Percentiles rank a stretch among this genome's conserved stretches.
Evolutionary conservation across 2,888 invertebrate genomes (phyloP).

Genomic region (Phoenoteleia sp.): DNA sequence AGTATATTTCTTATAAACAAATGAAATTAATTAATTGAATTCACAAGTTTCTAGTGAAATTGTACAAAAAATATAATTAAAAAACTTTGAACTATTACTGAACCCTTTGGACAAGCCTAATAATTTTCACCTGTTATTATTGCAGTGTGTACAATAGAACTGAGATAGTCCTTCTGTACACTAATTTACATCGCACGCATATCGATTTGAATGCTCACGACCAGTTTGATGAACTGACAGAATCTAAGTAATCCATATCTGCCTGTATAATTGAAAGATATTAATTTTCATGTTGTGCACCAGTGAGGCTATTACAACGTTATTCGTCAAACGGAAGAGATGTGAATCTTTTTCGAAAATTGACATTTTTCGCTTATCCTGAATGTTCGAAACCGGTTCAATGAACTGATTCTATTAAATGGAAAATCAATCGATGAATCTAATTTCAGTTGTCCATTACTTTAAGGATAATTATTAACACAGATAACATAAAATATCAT

Average conservation of each 20-base stretch:
- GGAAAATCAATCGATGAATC: constrained; percentile 1
- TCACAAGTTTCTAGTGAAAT: too few species aligned
- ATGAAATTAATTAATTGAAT: too few species aligned
- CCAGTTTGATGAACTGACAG: constrained; percentile 35
- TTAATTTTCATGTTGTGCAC: constrained; percentile 20
- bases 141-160: too few species aligned
- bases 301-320: constrained; percentile 12
- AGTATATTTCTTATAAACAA: too few species aligned
- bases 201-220: constrained; percentile 32
- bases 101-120: too few species aligned
- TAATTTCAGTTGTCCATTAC: too few species aligned
- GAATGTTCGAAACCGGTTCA: neutral
- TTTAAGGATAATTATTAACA: too few species aligned
- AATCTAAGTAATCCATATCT: constrained; percentile 19
- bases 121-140: too few species aligned
- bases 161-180: too few species aligned
- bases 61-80: too few species aligned
- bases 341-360: constrained; percentile 1
- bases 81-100: too few species aligned
- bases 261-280: constrained; percentile 27
- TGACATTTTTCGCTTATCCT: constrained; percentile 6
- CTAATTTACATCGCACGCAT: constrained; percentile 34
- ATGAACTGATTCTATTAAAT: neutral
- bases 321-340: constrained; percentile 3
- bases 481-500: too few species aligned